phyloP scores from a whole-genome alignment of 2,888 invertebrate genomes.

The Erebia palarica region DNA sequence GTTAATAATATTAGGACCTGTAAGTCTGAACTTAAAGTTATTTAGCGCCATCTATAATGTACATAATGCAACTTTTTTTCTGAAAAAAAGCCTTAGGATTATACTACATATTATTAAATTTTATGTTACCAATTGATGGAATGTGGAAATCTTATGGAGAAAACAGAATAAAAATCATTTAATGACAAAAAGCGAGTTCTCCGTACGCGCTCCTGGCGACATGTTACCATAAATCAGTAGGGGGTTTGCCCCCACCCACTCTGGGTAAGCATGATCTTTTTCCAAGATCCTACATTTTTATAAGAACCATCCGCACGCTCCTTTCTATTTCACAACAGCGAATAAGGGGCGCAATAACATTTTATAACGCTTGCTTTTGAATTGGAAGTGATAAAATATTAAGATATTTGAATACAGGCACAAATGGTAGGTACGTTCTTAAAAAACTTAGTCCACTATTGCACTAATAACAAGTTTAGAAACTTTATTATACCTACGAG shows the following conservation, averaged over 20 bases:
- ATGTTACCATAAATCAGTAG: conserved; percentile 81
- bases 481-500: no score
- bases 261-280: conserved; percentile 77
- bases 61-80: background rate
- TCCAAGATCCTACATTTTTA: conserved; percentile 80
- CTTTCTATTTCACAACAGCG: conserved; percentile 30
- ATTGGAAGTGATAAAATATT: conserved; percentile 27
- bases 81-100: background rate
- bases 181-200: conserved; percentile 77
- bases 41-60: conserved; percentile 3
- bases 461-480: no score
- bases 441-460: no score
- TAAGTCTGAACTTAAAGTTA: background rate
- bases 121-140: background rate
- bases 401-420: conserved; percentile 19
- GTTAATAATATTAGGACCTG: no score
- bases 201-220: conserved; percentile 73
- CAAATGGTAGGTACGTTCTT: no score
- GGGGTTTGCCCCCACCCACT: conserved; percentile 62
- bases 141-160: conserved; percentile 38
- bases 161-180: conserved; percentile 76
- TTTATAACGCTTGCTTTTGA: conserved; percentile 35
- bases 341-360: conserved; percentile 34
- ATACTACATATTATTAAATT: background rate
- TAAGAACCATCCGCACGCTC: conserved; percentile 66